Evolutionary conservation across 2,888 invertebrate species (phyloP).

Genomic region (Agrotis segetum): DNA sequence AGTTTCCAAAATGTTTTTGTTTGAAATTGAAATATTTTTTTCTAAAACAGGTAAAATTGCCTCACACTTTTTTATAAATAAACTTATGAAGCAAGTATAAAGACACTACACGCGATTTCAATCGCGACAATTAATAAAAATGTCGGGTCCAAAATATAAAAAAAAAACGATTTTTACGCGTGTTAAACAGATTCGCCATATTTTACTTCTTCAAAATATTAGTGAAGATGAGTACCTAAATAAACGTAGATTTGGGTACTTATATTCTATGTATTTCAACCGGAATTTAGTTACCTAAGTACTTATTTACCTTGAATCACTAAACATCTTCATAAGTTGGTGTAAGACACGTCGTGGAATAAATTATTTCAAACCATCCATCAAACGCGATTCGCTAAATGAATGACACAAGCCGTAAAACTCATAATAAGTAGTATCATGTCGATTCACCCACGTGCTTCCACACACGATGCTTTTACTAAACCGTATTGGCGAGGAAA

Average conservation of each 20-base stretch:
- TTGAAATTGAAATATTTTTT: too few relatives aligned
- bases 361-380: conserved; percentile 78
- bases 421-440: conserved; percentile 75
- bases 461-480: conserved; percentile 24
- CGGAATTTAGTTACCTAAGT: not conserved
- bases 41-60: too few relatives aligned
- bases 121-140: too few relatives aligned
- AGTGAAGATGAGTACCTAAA: too few relatives aligned
- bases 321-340: conserved; percentile 14
- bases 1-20: not conserved
- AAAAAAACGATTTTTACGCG: too few relatives aligned
- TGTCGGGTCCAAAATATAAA: too few relatives aligned
- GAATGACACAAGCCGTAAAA: conserved; percentile 85
- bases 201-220: too few relatives aligned
- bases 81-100: too few relatives aligned
- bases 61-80: too few relatives aligned
- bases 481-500: conserved; percentile 51
- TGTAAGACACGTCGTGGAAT: conserved; percentile 54
- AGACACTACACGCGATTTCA: too few relatives aligned
- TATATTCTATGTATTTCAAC: not conserved
- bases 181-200: too few relatives aligned
- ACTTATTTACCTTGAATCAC: conserved; percentile 2
- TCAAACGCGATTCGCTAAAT: conserved; percentile 85
- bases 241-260: too few relatives aligned
- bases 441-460: conserved; percentile 85